These are phyloP conservation scores for Aurelia aurita complex sp. Pacific DNA, from an alignment of 30 jellyfish, hydroid and myxozoan species.

Conservation along the genomic window DNA sequence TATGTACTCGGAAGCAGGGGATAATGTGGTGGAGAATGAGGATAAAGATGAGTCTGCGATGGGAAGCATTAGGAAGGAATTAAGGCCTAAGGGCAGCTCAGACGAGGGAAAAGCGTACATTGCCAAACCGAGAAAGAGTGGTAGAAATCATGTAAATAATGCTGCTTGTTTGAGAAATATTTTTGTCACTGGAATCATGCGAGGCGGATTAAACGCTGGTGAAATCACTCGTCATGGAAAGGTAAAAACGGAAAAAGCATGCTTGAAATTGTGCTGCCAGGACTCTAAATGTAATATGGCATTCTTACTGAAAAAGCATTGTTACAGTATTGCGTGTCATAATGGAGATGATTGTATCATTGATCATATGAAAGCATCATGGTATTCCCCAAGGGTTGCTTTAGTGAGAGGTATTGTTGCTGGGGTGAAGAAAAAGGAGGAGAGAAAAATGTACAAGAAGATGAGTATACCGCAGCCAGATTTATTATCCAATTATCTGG, in stretches of 20 bases:
- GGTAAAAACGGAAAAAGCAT: constrained; percentile 49
- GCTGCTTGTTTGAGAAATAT: constrained; percentile 29
- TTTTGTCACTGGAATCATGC: constrained; percentile 53
- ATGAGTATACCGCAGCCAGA: constrained; percentile 49
- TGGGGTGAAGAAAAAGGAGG: neutral
- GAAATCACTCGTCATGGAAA: constrained; percentile 69
- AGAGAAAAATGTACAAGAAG: constrained; percentile 26
- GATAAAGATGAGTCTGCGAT: neutral
- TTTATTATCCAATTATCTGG: neutral
- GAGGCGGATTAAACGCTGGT: constrained; percentile 82
- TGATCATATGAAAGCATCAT: constrained; percentile 33
- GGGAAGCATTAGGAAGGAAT: neutral
- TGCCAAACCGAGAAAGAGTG: neutral
- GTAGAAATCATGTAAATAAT: neutral
- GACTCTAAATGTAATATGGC: constrained; percentile 76
- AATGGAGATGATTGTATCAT: constrained; percentile 59
- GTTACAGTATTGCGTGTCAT: constrained; percentile 80
- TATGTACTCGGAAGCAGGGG: constrained; percentile 16
- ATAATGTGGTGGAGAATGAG: neutral
- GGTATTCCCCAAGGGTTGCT: constrained; percentile 80
- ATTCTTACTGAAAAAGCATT: constrained; percentile 66
- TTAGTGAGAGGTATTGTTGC: constrained; percentile 52
- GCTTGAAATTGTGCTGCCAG: constrained; percentile 74
- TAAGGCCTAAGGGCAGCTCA: neutral
- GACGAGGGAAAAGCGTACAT: neutral